These are phyloP conservation scores for Pseudomyrmex gracilis DNA, from an alignment of 1,140 invertebrate genomes.

Conservation along the genomic window DNA sequence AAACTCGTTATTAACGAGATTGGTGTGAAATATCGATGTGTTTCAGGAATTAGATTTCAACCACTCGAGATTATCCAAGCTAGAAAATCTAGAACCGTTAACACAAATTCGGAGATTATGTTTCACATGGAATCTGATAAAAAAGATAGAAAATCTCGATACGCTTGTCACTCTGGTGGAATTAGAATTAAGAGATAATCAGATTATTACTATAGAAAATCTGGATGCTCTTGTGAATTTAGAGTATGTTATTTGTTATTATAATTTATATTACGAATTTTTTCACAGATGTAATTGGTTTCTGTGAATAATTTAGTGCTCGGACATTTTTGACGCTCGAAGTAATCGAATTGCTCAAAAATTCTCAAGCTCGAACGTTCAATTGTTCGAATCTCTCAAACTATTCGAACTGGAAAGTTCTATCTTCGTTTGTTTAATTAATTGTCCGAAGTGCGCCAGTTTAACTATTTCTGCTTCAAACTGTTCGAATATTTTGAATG, in stretches of 20 bases:
- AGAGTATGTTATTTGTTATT: conserved; percentile 89
- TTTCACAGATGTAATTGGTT: background rate
- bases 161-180: conserved; percentile 92
- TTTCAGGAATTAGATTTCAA: conserved; percentile 93
- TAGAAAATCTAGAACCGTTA: conserved; percentile 93
- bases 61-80: conserved; percentile 93
- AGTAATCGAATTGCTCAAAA: no score
- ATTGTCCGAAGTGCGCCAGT: no score
- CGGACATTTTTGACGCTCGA: no score
- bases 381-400: no score
- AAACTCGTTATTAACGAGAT: conserved; percentile 32
- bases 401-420: no score
- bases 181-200: conserved; percentile 98
- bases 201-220: conserved; percentile 96
- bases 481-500: no score
- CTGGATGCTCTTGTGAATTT: conserved; percentile 94
- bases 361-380: no score
- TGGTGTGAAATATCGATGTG: conserved; percentile 34
- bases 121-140: conserved; percentile 97
- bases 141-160: conserved; percentile 95
- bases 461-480: no score
- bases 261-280: conserved; percentile 5
- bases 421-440: no score
- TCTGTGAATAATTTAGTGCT: no score
- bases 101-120: conserved; percentile 92